Conservation (phyloP, 2,797 vertebrate genomes). For the Valencia hispanica region DNA sequence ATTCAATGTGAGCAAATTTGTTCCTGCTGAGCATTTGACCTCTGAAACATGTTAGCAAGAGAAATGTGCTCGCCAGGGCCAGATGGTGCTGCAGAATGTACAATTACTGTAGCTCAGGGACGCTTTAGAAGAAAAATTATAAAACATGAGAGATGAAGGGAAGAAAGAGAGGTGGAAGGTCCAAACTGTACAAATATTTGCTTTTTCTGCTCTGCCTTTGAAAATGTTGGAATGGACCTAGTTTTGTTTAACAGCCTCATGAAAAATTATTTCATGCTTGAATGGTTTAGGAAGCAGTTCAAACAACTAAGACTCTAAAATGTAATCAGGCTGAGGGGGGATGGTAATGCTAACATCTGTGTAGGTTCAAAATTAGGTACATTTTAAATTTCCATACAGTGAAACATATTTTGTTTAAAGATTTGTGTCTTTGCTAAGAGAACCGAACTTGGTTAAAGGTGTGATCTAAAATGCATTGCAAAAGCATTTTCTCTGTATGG, state of each 20-base stretch:
- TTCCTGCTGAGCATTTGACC: slow-evolving; percentile 55
- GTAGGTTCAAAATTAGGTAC: not conserved
- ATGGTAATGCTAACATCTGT: not conserved
- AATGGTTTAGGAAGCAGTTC: not conserved
- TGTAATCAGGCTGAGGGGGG: not conserved
- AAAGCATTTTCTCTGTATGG: not conserved
- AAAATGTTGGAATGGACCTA: not conserved
- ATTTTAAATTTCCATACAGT: not conserved
- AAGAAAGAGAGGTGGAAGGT: not conserved
- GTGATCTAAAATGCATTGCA: not conserved
- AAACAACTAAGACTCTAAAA: not conserved
- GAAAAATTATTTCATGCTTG: not conserved
- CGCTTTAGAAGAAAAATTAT: not conserved
- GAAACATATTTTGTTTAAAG: not conserved
- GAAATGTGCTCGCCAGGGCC: slow-evolving; percentile 44
- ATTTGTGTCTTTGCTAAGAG: not conserved
- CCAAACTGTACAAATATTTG: not conserved
- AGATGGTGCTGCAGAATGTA: slow-evolving; percentile 59
- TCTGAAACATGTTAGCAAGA: slow-evolving; percentile 48
- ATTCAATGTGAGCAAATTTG: slow-evolving; percentile 57
- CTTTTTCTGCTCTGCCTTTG: not conserved
- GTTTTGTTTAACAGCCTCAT: not conserved
- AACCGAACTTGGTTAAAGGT: too few species aligned
- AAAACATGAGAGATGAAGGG: not conserved
- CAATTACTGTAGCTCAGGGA: slow-evolving; percentile 37